A percentile compares a stretch with the other conserved stretches of the same genome.
These are phyloP conservation scores for Schizotus pectinicornis DNA, from an alignment of 2,888 invertebrate species.

Conservation along the genomic window DNA sequence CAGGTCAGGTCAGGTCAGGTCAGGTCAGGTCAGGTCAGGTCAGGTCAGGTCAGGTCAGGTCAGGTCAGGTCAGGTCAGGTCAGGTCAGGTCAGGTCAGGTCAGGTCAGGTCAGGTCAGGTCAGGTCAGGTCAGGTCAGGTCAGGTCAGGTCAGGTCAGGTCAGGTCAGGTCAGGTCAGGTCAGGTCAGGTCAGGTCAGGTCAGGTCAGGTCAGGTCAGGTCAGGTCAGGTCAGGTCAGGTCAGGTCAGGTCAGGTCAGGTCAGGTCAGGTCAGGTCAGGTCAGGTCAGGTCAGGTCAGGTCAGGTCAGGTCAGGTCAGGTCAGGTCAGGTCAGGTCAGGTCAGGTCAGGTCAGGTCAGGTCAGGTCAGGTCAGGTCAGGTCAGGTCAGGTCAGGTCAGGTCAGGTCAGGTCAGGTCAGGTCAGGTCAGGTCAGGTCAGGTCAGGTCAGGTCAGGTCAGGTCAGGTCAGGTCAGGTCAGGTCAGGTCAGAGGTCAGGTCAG, in stretches of 20 bases:
- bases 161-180: slow-evolving; percentile 14
- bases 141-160: slow-evolving; percentile 14
- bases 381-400: slow-evolving; percentile 25
- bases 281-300: slow-evolving; percentile 15
- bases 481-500: slow-evolving; percentile 11
- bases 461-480: slow-evolving; percentile 25
- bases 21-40: slow-evolving; percentile 15
- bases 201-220: slow-evolving; percentile 14
- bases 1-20: slow-evolving; percentile 15
- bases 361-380: slow-evolving; percentile 24
- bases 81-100: slow-evolving; percentile 15
- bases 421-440: slow-evolving; percentile 27
- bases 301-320: slow-evolving; percentile 16
- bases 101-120: slow-evolving; percentile 15
- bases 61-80: slow-evolving; percentile 15
- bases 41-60: slow-evolving; percentile 15
- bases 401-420: slow-evolving; percentile 27
- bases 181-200: slow-evolving; percentile 15
- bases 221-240: slow-evolving; percentile 15
- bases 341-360: slow-evolving; percentile 24
- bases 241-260: slow-evolving; percentile 15
- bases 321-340: slow-evolving; percentile 20
- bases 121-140: slow-evolving; percentile 15
- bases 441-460: slow-evolving; percentile 28
- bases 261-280: slow-evolving; percentile 15